Conservation (phyloP, 1,140 invertebrate genomes). For the Ips nitidus region DNA sequence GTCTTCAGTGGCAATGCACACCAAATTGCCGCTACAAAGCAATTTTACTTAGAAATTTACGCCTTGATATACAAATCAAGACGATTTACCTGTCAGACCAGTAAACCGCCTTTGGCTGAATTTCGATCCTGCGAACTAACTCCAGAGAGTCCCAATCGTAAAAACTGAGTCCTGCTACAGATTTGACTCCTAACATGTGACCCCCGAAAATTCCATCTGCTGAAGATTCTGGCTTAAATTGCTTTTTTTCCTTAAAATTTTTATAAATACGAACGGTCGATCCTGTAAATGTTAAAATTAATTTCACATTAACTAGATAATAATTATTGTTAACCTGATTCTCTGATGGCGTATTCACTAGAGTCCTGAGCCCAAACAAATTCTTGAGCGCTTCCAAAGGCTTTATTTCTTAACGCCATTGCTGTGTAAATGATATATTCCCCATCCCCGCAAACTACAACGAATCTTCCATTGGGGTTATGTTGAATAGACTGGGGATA, state of each 20-base stretch:
- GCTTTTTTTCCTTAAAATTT: slow-evolving; percentile 97
- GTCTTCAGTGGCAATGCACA: slow-evolving; percentile 94
- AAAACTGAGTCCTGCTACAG: slow-evolving; percentile 87
- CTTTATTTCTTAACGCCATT: slow-evolving; percentile 98
- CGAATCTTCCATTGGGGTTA: slow-evolving; percentile 98
- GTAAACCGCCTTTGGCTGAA: slow-evolving; percentile 89
- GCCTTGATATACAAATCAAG: background rate
- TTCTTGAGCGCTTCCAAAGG: slow-evolving; percentile 96
- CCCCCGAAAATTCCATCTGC: slow-evolving; percentile 98
- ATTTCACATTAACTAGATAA: background rate
- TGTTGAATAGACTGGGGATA: slow-evolving; percentile 98
- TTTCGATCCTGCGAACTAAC: slow-evolving; percentile 92
- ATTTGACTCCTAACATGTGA: slow-evolving; percentile 90
- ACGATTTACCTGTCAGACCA: slow-evolving; percentile 78
- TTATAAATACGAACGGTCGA: slow-evolving; percentile 90
- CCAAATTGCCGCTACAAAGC: slow-evolving; percentile 76
- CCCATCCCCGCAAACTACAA: slow-evolving; percentile 98
- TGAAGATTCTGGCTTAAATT: slow-evolving; percentile 94
- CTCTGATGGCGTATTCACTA: slow-evolving; percentile 91
- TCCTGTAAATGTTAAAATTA: slow-evolving; percentile 54
- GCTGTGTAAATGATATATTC: slow-evolving; percentile 99
- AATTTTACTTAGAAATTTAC: background rate
- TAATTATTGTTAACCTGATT: slow-evolving; percentile 58
- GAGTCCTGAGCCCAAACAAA: slow-evolving; percentile 99
- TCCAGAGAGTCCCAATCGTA: slow-evolving; percentile 97